phyloP scores from a whole-genome alignment of 2,797 vertebrate genomes.

The Tapera naevia region DNA sequence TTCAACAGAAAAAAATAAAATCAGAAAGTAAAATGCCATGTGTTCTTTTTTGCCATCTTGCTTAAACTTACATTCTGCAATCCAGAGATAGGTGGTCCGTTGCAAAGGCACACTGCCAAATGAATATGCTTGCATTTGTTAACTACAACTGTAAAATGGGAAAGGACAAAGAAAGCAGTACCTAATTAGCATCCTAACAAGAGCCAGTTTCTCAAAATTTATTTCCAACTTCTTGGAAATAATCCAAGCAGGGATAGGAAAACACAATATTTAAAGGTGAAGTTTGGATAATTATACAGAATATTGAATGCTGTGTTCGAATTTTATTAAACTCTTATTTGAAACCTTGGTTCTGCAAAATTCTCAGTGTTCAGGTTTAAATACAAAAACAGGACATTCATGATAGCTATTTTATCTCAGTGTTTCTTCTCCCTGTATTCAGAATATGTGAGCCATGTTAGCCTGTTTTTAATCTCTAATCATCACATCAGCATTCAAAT shows the following conservation, averaged over 20 bases:
- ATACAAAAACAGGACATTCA: neutral
- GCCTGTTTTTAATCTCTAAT: neutral
- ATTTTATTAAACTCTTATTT: neutral
- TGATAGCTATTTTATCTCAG: neutral
- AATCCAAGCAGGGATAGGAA: neutral
- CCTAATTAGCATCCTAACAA: constrained; percentile 18
- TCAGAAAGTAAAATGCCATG: constrained; percentile 15
- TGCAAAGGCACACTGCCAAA: neutral
- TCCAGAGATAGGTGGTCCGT: neutral
- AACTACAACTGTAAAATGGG: neutral
- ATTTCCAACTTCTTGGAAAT: neutral
- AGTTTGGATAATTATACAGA: neutral
- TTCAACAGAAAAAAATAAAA: constrained; percentile 69
- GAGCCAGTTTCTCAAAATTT: neutral
- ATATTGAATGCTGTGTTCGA: neutral
- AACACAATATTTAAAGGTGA: neutral
- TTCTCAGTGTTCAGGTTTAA: neutral
- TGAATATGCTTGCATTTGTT: neutral
- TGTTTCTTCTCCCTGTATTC: neutral
- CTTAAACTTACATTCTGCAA: neutral
- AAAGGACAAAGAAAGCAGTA: constrained; percentile 18
- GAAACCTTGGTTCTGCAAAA: neutral
- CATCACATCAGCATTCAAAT: neutral
- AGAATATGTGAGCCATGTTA: neutral
- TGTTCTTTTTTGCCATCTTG: neutral